A percentile compares a stretch with the other conserved stretches of the same genome.
These are phyloP conservation scores for Pemphigus obesinymphae DNA, from an alignment of 1,140 invertebrate species.

Conservation along the genomic window DNA sequence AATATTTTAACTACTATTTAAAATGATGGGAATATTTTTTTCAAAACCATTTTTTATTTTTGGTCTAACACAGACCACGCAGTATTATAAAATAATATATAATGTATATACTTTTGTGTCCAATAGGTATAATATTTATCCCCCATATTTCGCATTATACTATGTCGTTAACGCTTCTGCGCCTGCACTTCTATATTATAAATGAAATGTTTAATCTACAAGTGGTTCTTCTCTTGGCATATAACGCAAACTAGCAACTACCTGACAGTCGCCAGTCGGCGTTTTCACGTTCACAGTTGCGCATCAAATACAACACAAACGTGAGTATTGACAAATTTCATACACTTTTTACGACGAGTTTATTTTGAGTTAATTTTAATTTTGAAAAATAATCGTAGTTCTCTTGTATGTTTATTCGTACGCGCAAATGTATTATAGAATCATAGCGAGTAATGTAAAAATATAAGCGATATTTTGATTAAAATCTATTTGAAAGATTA, in stretches of 20 bases:
- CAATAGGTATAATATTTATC: not conserved
- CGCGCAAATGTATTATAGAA: not conserved
- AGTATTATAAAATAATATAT: not conserved
- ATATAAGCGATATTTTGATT: not conserved
- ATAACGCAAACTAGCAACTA: slow-evolving; percentile 7
- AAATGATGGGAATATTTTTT: no score
- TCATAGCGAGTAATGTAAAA: no score
- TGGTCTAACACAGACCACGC: no score
- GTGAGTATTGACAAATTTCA: not conserved
- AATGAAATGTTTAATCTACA: slow-evolving; percentile 36
- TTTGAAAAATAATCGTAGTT: not conserved
- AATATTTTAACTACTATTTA: no score
- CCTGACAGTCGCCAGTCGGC: slow-evolving; percentile 33
- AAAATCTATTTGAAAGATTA: not conserved
- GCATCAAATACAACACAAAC: slow-evolving; percentile 3
- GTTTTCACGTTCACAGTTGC: slow-evolving; percentile 37
- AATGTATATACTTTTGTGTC: not conserved
- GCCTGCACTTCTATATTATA: slow-evolving; percentile 25
- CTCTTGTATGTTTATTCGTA: not conserved
- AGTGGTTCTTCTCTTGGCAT: slow-evolving; percentile 35
- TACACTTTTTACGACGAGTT: no score
- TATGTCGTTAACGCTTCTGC: not conserved
- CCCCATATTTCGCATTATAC: not conserved
- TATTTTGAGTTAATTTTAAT: not conserved
- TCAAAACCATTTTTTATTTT: no score